A percentile compares a stretch with the other conserved stretches of the same genome.
Evolutionary conservation across 2,888 invertebrate species (phyloP).

Genomic region (Myopa testacea): DNA sequence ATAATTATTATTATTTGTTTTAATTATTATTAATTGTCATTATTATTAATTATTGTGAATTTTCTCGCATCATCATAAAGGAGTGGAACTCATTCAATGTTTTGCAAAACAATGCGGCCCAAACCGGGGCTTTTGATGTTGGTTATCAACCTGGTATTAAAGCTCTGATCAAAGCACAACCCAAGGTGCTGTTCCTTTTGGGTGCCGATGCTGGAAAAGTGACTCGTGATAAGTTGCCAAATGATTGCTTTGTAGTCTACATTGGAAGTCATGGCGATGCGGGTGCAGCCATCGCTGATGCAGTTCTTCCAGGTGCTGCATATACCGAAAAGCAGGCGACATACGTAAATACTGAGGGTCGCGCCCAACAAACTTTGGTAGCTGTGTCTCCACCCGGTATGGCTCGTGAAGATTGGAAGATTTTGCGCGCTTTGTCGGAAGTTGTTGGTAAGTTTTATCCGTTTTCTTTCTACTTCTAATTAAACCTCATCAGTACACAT

Average conservation of each 20-base stretch:
- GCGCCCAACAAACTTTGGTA: slow-evolving; percentile 88
- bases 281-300: slow-evolving; percentile 93
- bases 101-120: slow-evolving; percentile 91
- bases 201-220: slow-evolving; percentile 94
- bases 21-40: slow-evolving; percentile 1
- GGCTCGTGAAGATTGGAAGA: slow-evolving; percentile 98
- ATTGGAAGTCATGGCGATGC: slow-evolving; percentile 96
- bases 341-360: slow-evolving; percentile 97
- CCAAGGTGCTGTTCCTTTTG: slow-evolving; percentile 87
- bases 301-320: slow-evolving; percentile 94
- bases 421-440: slow-evolving; percentile 95
- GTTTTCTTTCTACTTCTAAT: background rate
- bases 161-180: slow-evolving; percentile 74
- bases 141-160: slow-evolving; percentile 86
- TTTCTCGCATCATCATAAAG: slow-evolving; percentile 47
- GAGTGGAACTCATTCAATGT: slow-evolving; percentile 90
- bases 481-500: too few species aligned
- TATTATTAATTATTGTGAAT: background rate
- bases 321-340: slow-evolving; percentile 99
- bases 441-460: slow-evolving; percentile 71
- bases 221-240: slow-evolving; percentile 80
- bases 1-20: background rate
- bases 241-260: slow-evolving; percentile 89
- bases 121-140: slow-evolving; percentile 94
- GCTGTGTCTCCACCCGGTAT: slow-evolving; percentile 93